These are phyloP conservation scores for Zaprionus africanus DNA, from an alignment of 1,140 invertebrate species.

Conservation along the genomic window DNA sequence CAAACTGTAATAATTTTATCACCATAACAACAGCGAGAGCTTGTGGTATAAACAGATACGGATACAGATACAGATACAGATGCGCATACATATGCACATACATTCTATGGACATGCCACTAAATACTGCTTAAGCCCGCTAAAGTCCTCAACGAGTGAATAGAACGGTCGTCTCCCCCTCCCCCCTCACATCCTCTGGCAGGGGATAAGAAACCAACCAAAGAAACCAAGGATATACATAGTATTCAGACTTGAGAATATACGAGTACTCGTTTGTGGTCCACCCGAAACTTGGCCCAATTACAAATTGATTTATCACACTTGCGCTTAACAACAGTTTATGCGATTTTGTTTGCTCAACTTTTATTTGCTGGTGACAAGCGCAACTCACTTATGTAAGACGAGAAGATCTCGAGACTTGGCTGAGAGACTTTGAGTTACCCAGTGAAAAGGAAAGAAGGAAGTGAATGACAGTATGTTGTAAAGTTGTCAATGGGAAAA, in stretches of 20 bases:
- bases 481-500: background rate
- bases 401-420: background rate
- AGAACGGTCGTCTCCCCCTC: background rate
- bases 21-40: conserved; percentile 29
- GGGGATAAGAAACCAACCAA: too few relatives aligned
- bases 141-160: conserved; percentile 36
- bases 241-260: conserved; percentile 7
- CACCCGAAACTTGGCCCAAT: conserved; percentile 47
- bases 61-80: background rate
- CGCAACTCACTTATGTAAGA: conserved; percentile 27
- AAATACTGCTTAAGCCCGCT: conserved; percentile 47
- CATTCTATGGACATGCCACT: conserved; percentile 11
- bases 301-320: conserved; percentile 65
- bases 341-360: conserved; percentile 53
- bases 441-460: background rate
- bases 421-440: conserved; percentile 1
- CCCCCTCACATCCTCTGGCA: background rate
- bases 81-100: background rate
- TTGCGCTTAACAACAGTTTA: conserved; percentile 60
- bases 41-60: background rate
- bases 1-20: conserved; percentile 49
- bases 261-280: conserved; percentile 2
- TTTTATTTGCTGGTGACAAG: conserved; percentile 34
- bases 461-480: too few relatives aligned
- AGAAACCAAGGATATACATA: background rate